Conservation (phyloP, 2,888 invertebrate genomes). For the Rotaria socialis region DNA sequence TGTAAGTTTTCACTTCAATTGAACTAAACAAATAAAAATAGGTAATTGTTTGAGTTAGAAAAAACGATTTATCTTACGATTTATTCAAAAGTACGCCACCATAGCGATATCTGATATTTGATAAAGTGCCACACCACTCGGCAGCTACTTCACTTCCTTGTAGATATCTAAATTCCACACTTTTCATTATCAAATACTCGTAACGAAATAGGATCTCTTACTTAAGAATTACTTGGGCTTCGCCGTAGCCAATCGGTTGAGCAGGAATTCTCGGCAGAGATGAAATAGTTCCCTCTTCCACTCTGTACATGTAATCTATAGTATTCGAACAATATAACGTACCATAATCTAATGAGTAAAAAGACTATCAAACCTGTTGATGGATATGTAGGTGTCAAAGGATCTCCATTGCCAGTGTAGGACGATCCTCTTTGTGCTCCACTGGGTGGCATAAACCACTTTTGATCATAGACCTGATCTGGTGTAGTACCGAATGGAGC, state of each 20-base stretch:
- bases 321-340: not conserved
- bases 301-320: not conserved
- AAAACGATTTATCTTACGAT: not conserved
- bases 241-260: conserved; percentile 51
- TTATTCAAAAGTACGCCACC: conserved; percentile 42
- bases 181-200: no score
- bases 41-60: no score
- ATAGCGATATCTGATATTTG: conserved; percentile 45
- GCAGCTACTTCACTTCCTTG: not conserved
- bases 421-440: conserved; percentile 62
- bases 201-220: conserved; percentile 40
- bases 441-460: conserved; percentile 61
- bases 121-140: not conserved
- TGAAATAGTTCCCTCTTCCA: not conserved
- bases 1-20: not conserved
- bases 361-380: conserved; percentile 51
- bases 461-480: conserved; percentile 53
- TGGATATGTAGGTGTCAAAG: conserved; percentile 62
- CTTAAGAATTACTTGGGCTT: conserved; percentile 50
- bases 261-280: conserved; percentile 49
- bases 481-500: conserved; percentile 51
- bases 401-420: conserved; percentile 59
- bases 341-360: no score
- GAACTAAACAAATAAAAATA: not conserved
- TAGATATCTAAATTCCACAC: not conserved